phyloP scores from a whole-genome alignment of 2,888 invertebrate genomes.

The Scaptomyza flava region DNA sequence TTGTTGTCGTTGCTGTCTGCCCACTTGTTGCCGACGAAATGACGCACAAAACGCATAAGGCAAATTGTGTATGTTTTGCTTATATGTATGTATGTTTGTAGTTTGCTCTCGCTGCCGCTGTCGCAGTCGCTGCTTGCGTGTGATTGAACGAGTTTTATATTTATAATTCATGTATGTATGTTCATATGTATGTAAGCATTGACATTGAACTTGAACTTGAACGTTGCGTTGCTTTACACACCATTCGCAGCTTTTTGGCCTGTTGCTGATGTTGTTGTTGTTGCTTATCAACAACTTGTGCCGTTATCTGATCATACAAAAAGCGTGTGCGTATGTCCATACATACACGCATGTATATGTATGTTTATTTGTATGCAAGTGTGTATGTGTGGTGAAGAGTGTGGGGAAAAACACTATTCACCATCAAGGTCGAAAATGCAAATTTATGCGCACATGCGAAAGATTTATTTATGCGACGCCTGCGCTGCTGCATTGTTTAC shows the following conservation, averaged over 20 bases:
- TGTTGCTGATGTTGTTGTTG: constrained; percentile 17
- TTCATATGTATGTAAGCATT: constrained; percentile 41
- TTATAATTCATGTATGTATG: too few relatives aligned
- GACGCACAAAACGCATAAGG: constrained; percentile 68
- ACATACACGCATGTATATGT: not conserved
- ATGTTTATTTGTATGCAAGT: not conserved
- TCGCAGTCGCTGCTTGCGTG: constrained; percentile 14
- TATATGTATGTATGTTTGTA: constrained; percentile 22
- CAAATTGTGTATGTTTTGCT: constrained; percentile 24
- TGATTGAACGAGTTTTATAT: constrained; percentile 10
- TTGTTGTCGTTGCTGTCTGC: constrained; percentile 20
- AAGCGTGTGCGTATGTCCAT: constrained; percentile 1
- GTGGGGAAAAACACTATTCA: not conserved
- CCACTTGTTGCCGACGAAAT: constrained; percentile 73
- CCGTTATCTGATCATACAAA: constrained; percentile 63
- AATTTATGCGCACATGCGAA: constrained; percentile 72
- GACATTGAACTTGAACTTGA: constrained; percentile 78
- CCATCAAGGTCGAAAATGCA: constrained; percentile 67
- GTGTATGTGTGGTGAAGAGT: not conserved
- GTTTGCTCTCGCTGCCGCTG: constrained; percentile 10
- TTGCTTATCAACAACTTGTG: constrained; percentile 39
- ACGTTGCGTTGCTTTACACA: constrained; percentile 55
- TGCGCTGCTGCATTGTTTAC: constrained; percentile 74
- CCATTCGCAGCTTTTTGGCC: constrained; percentile 35
- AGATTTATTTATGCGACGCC: constrained; percentile 70